A percentile compares a stretch with the other conserved stretches of the same genome.
Conservation (phyloP, 2,797 vertebrate species). For the Heterohyrax brucei region DNA sequence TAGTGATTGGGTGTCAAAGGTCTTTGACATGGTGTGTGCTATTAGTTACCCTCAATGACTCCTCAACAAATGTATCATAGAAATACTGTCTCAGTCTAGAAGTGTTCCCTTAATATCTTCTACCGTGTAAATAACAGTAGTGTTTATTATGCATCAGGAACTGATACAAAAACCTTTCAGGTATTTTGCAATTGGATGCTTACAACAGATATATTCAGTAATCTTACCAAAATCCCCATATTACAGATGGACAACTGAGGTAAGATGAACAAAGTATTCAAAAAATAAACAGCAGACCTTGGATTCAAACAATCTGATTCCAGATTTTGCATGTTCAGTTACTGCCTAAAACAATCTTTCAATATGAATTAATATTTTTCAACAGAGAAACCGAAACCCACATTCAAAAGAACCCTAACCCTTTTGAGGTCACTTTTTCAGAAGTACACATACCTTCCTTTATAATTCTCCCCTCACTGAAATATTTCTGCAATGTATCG, state of each 20-base stretch:
- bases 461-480: background rate
- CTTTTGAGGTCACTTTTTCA: slow-evolving; percentile 60
- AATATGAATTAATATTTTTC: background rate
- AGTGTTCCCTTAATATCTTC: background rate
- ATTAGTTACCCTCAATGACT: background rate
- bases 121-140: background rate
- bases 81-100: background rate
- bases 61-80: background rate
- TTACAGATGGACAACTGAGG: background rate
- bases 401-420: background rate
- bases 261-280: background rate
- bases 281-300: background rate
- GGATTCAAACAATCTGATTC: background rate
- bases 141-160: background rate
- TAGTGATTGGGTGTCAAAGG: background rate
- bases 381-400: background rate
- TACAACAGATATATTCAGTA: background rate
- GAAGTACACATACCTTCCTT: slow-evolving; percentile 14
- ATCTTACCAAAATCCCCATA: background rate
- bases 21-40: background rate
- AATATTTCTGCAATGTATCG: background rate
- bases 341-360: background rate
- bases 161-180: too few relatives aligned
- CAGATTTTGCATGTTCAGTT: background rate
- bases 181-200: background rate